Percentiles rank a stretch among this genome's conserved stretches.
Evolutionary conservation across 2,797 vertebrate genomes (phyloP).

Genomic region (Lerista edwardsae): DNA sequence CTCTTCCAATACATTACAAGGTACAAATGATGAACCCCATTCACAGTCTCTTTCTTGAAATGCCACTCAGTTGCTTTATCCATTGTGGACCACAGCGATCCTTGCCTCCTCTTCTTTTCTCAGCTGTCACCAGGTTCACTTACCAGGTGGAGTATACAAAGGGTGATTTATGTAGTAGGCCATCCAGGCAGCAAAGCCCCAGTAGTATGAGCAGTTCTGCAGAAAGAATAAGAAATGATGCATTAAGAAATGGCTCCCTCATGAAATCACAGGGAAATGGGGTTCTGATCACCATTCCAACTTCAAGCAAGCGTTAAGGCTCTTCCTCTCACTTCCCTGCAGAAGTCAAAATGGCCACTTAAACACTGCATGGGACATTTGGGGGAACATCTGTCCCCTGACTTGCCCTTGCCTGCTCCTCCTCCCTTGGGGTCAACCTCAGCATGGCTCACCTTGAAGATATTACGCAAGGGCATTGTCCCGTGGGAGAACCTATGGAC

Average conservation of each 20-base stretch:
- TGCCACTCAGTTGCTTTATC: background rate
- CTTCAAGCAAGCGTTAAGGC: background rate
- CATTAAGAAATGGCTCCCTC: background rate
- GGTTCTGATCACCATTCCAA: background rate
- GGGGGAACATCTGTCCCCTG: background rate
- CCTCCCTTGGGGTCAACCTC: background rate
- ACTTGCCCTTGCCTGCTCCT: background rate
- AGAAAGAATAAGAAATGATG: slow-evolving; percentile 47
- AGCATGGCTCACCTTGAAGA: slow-evolving; percentile 87
- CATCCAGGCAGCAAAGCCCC: slow-evolving; percentile 97
- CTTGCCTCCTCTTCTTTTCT: background rate
- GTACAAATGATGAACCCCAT: background rate
- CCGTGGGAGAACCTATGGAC: slow-evolving; percentile 95
- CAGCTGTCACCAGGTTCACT: slow-evolving; percentile 64
- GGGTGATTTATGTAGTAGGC: slow-evolving; percentile 97
- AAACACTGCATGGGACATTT: background rate
- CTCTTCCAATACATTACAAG: background rate
- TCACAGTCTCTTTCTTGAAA: background rate
- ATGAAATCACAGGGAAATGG: background rate
- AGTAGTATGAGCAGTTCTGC: slow-evolving; percentile 95
- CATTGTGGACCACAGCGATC: background rate
- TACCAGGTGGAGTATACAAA: slow-evolving; percentile 91
- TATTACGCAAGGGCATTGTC: slow-evolving; percentile 93
- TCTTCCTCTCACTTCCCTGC: background rate
- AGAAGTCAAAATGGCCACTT: background rate